These are phyloP conservation scores for Phalacrocorax carbo DNA, from an alignment of 2,113 vertebrate species.

Conservation along the genomic window DNA sequence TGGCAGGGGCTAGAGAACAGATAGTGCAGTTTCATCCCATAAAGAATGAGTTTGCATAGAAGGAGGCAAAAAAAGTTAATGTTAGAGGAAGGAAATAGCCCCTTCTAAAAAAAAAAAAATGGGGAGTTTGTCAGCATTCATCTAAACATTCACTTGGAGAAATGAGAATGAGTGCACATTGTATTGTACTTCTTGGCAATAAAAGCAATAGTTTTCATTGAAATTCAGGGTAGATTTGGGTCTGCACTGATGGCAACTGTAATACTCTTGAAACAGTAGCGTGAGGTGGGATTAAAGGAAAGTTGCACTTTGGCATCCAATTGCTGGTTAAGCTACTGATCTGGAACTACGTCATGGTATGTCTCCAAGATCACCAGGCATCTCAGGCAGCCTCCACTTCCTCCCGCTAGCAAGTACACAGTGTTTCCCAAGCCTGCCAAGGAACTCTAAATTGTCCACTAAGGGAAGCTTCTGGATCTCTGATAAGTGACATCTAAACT, in stretches of 20 bases:
- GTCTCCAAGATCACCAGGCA: background rate
- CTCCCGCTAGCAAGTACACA: background rate
- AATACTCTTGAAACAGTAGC: background rate
- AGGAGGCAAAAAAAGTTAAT: background rate
- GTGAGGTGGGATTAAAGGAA: background rate
- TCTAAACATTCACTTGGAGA: background rate
- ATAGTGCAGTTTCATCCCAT: background rate
- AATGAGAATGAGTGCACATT: background rate
- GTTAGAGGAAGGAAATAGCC: background rate
- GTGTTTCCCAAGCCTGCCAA: background rate
- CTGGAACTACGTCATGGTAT: background rate
- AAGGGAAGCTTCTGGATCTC: background rate
- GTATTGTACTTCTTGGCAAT: constrained; percentile 7
- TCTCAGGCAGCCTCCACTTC: background rate
- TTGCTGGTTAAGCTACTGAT: background rate
- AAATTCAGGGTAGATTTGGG: constrained; percentile 37
- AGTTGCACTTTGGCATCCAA: background rate
- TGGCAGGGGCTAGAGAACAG: background rate
- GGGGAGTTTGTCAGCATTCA: background rate
- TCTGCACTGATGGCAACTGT: constrained; percentile 15
- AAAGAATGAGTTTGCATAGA: background rate
- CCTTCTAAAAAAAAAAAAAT: background rate
- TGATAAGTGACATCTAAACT: background rate
- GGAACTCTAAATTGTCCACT: background rate
- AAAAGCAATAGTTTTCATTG: constrained; percentile 63